Evolutionary conservation across 2,888 invertebrate species (phyloP).

Genomic region (Zaprionus obscuricornis): DNA sequence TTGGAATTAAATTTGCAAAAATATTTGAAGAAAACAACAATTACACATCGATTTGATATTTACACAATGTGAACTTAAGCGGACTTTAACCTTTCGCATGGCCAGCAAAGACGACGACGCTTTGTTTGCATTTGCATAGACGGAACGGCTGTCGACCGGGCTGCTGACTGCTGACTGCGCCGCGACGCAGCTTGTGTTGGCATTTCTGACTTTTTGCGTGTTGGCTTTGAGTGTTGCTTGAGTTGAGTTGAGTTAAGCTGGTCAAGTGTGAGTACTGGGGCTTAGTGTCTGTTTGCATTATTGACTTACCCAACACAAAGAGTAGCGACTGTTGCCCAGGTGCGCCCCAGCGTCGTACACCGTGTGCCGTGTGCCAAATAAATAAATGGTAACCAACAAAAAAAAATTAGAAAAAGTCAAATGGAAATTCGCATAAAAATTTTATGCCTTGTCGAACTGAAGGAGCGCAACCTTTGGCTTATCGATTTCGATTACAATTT

Average conservation of each 20-base stretch:
- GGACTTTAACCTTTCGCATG: conserved; percentile 59
- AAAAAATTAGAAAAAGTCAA: conserved; percentile 50
- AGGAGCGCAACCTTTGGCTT: conserved; percentile 56
- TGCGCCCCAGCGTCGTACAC: too few species aligned
- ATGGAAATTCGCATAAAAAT: conserved; percentile 64
- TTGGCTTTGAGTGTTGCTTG: conserved; percentile 26
- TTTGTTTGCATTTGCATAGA: conserved; percentile 54
- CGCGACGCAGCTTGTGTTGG: too few species aligned
- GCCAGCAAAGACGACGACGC: conserved; percentile 7
- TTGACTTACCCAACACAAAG: conserved; percentile 31
- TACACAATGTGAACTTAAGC: conserved; percentile 20
- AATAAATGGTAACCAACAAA: conserved; percentile 51
- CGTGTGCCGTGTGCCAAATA: too few species aligned
- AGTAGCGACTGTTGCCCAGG: conserved; percentile 35
- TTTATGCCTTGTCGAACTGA: conserved; percentile 65
- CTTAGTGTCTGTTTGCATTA: conserved; percentile 19
- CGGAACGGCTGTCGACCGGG: conserved; percentile 1
- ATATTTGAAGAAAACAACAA: conserved; percentile 6
- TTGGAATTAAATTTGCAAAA: neutral
- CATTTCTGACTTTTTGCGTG: conserved; percentile 16
- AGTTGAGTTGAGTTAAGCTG: conserved; percentile 9
- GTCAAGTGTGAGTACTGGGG: conserved; percentile 30
- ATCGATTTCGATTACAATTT: conserved; percentile 51
- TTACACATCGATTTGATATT: conserved; percentile 42
- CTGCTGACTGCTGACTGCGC: conserved; percentile 12